Conservation (phyloP, 2,797 vertebrate species). For the Hephaestus fuliginosus region DNA sequence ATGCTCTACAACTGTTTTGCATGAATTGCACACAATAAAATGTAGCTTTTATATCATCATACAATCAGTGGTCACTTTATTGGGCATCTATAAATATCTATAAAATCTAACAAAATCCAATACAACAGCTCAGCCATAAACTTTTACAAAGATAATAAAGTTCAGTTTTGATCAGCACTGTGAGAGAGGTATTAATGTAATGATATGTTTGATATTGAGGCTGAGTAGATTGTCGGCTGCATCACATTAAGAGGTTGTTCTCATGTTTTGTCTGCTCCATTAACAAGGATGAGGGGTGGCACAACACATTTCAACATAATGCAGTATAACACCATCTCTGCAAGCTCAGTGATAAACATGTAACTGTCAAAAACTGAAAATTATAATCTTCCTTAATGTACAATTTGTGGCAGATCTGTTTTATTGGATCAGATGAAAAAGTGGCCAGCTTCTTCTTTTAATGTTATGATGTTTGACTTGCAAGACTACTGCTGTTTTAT, state of each 20-base stretch:
- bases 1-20: constrained; percentile 35
- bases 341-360: background rate
- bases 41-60: background rate
- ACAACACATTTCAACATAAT: background rate
- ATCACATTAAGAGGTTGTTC: background rate
- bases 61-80: background rate
- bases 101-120: background rate
- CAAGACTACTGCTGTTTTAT: background rate
- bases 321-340: too few relatives aligned
- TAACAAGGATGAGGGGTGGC: background rate
- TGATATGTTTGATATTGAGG: background rate
- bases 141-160: background rate
- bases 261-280: background rate
- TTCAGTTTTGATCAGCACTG: background rate
- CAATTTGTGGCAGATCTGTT: background rate
- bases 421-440: background rate
- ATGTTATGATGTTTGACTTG: background rate
- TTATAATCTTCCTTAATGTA: background rate
- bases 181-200: background rate
- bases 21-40: constrained; percentile 35
- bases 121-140: background rate
- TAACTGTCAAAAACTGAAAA: background rate
- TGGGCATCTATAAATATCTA: background rate
- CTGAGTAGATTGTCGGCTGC: background rate
- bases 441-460: too few relatives aligned